phyloP scores from a whole-genome alignment of 2,888 invertebrate species.

The Nymphalis urticae region DNA sequence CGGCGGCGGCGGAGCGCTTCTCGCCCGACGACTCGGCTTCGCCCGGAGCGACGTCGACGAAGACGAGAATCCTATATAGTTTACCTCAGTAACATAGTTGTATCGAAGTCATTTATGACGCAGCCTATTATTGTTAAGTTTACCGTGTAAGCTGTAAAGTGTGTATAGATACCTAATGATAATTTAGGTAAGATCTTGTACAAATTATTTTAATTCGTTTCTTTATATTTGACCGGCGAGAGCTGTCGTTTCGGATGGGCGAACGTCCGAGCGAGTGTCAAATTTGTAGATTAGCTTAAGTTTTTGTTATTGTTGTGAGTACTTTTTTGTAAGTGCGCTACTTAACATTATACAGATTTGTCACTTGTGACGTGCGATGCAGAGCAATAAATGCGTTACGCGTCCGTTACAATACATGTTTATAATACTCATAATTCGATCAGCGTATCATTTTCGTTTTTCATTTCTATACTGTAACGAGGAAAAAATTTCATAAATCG shows the following conservation, averaged over 20 bases:
- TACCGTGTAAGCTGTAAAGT: slow-evolving; percentile 72
- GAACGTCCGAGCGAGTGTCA: slow-evolving; percentile 46
- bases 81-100: slow-evolving; percentile 78
- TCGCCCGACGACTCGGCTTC: slow-evolving; percentile 13
- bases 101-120: slow-evolving; percentile 77
- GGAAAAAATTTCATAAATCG: slow-evolving; percentile 44
- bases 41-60: slow-evolving; percentile 21
- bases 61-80: slow-evolving; percentile 68
- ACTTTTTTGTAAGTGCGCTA: slow-evolving; percentile 52
- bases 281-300: slow-evolving; percentile 50
- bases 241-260: slow-evolving; percentile 17
- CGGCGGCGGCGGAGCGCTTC: slow-evolving; percentile 15
- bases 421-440: slow-evolving; percentile 50
- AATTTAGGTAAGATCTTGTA: slow-evolving; percentile 68
- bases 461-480: slow-evolving; percentile 36
- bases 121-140: slow-evolving; percentile 80
- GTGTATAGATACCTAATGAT: slow-evolving; percentile 63
- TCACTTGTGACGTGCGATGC: slow-evolving; percentile 48
- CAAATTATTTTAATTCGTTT: slow-evolving; percentile 71
- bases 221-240: slow-evolving; percentile 46
- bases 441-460: slow-evolving; percentile 34
- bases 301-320: slow-evolving; percentile 53
- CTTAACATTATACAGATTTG: slow-evolving; percentile 48
- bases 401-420: slow-evolving; percentile 33
- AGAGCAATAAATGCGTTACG: slow-evolving; percentile 11